These are phyloP conservation scores for Martes martes DNA, from an alignment of 2,113 vertebrate genomes.

Conservation along the genomic window DNA sequence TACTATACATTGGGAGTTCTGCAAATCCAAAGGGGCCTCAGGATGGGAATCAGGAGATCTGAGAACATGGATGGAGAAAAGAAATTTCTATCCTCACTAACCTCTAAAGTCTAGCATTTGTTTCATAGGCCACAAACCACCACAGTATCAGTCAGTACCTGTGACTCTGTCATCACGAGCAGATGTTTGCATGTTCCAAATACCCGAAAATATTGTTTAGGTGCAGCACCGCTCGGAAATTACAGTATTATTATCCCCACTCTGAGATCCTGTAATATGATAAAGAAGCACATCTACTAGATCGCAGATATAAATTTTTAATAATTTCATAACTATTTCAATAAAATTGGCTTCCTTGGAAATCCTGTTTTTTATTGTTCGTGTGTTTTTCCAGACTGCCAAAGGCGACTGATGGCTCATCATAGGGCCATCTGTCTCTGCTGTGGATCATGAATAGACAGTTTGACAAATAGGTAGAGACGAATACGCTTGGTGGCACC, in stretches of 20 bases:
- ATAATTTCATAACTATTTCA: conserved; percentile 13
- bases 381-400: not conserved
- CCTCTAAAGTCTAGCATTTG: not conserved
- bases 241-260: not conserved
- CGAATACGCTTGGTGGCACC: not conserved
- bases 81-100: not conserved
- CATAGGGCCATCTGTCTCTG: not conserved
- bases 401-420: not conserved
- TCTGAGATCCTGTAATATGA: not conserved
- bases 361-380: not conserved
- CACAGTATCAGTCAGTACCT: not conserved
- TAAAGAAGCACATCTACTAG: not conserved
- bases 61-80: not conserved
- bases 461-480: not conserved
- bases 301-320: not conserved
- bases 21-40: not conserved
- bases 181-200: not conserved
- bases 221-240: not conserved
- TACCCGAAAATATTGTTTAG: not conserved
- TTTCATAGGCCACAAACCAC: not conserved
- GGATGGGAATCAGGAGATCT: not conserved
- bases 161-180: not conserved
- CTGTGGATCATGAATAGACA: not conserved
- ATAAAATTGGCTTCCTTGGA: not conserved
- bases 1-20: not conserved